Base-by-base conservation (phyloP, 2,797 vertebrate genomes). In the Podarcis lilfordi region DNA sequence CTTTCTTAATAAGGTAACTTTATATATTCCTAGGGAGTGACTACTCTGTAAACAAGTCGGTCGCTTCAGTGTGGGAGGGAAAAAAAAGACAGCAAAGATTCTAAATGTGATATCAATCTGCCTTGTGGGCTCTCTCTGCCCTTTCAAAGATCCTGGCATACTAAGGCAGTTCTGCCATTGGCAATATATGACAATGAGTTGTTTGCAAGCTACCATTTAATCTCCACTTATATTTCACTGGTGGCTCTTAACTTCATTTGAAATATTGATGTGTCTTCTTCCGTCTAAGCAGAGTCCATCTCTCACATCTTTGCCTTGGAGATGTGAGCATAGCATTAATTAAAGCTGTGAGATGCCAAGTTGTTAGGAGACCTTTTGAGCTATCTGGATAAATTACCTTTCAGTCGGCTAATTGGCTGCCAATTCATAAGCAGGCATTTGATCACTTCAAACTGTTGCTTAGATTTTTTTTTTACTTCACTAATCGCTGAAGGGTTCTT, bases 221-320 rank as follows among this genome's bases (percentile, higher is more conserved):
- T 0, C 0, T 4, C 35, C 45, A 32, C 27, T 72, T 27, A 81
- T 86, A 25, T 66, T 89, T 86, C 40, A 87, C 6, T 17, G 13
- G 19, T 92, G n/a, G 13, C 25, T 94, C 27, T 78, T 94, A 78
- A 25, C n/a, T 68, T 86, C 32, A 86, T 0, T 29, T 85, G 9
- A 85, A 40, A 77, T 91, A 92, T 92, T 76, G 91, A 93, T 91
- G 64, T 37, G 86, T 93, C 85, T 9, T 23, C 91, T 94, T 93
- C 87, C 86, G 40, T 87, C 13, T 88, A 76, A 86, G 15, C 77
- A 59, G 1, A 82, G 25, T 0, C 87, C 59, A 86, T 90, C 83
- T 86, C 91, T 29, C 64, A 85, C 74, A 61, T 91, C 89, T 91
- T 91, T 90, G 55, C 25, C 66, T 84, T 37, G n/a, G 66, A 86